Base-by-base conservation (phyloP, 2,797 vertebrate species). In the Tarsius wallacei region DNA sequence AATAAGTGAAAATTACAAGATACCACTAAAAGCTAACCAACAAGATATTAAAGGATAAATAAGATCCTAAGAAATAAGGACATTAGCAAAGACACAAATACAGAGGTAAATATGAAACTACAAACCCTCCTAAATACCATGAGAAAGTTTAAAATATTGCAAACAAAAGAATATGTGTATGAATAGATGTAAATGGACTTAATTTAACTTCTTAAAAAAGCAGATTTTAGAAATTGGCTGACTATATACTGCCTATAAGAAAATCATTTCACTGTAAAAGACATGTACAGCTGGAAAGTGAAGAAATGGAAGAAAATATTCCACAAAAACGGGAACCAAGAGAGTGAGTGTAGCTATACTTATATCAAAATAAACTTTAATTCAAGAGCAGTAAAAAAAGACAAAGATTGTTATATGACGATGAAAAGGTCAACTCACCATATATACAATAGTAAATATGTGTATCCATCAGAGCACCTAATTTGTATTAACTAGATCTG, bases 1-100 rank as follows among this genome's bases (percentile, higher is more conserved):
- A 76, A 7, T 73, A 68, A 57, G 42, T 59, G 13, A 31, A 14
- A 53, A 0, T 86, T 33, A 86, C 81, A 86, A 11, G 3, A 13
- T 70, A 15, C 17, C 61, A 31, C 53, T 64, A 90, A 85, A 85
- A 57, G 42, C 14, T 77, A 31, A 83, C 15, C 74, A 89, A 61
- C 17, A 22, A 94, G 7, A 64, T 64, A 86, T 31, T 81, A 86
- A 93, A 81, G 85, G 53, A 59, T 80, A 82, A 93, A 77, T 83
- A 82, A 82, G 59, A 87, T 83, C 86, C 73, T 9, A 82, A 9
- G 10, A 55, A 3, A 53, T 73, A 57, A 77, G 26, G 55, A 14
- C 21, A 77, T 55, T 91, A 70, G 13, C 87, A 24, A 85, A 42
- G 16, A 19, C 21, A 21, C 22, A 80, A 66, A 19, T 66, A 73